phyloP scores from a whole-genome alignment of 2,113 vertebrate genomes.

The Anthoscopus minutus region DNA sequence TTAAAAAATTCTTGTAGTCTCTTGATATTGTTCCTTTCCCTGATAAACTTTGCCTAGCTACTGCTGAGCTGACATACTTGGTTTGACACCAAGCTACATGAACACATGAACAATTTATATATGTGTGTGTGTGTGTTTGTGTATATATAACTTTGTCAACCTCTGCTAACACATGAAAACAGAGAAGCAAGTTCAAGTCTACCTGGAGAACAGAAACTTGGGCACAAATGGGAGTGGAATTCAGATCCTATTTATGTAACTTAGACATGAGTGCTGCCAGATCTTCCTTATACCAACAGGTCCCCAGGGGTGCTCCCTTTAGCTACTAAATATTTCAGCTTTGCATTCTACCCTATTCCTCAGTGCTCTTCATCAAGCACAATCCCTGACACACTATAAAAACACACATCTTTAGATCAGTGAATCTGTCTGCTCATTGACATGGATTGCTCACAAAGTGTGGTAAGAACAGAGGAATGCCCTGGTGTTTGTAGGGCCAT shows the following conservation, averaged over 20 bases:
- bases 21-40: background rate
- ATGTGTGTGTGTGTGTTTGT: background rate
- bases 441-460: background rate
- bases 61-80: background rate
- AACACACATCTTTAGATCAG: background rate
- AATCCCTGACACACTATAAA: background rate
- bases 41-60: background rate
- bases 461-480: background rate
- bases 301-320: background rate
- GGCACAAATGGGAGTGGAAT: background rate
- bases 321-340: background rate
- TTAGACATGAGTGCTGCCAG: background rate
- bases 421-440: background rate
- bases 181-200: background rate
- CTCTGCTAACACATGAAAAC: background rate
- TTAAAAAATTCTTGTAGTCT: background rate
- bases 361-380: background rate
- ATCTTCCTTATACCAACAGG: background rate
- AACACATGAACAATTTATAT: background rate
- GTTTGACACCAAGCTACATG: background rate
- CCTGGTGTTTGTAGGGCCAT: background rate
- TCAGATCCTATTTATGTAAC: background rate
- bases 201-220: background rate
- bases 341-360: background rate
- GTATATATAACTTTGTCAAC: rapidly evolving